Conservation (phyloP, 2,888 invertebrate species). For the Stenichneumon culpator region DNA sequence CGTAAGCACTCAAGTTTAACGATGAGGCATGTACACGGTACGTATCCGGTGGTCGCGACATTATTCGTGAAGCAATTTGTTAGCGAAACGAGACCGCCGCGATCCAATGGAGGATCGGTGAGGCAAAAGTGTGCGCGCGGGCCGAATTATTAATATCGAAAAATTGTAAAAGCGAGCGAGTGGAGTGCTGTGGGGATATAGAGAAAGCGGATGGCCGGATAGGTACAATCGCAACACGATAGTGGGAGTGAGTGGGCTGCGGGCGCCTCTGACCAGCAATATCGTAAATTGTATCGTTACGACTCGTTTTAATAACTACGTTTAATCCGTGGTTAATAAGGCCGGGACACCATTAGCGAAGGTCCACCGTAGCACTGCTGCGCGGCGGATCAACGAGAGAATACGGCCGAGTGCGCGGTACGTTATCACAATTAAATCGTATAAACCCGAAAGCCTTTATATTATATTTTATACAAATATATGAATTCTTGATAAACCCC, state of each 20-base stretch:
- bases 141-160: slow-evolving; percentile 60
- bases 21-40: slow-evolving; percentile 2
- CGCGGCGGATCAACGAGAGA: slow-evolving; percentile 55
- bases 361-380: slow-evolving; percentile 29
- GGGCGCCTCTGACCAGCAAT: slow-evolving; percentile 46
- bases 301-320: slow-evolving; percentile 69
- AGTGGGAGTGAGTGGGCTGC: too few species aligned
- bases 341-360: slow-evolving; percentile 67
- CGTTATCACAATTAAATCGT: slow-evolving; percentile 64
- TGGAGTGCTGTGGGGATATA: slow-evolving; percentile 2
- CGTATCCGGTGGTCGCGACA: slow-evolving; percentile 34
- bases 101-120: not conserved
- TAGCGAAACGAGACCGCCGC: slow-evolving; percentile 23
- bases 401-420: slow-evolving; percentile 15
- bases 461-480: slow-evolving; percentile 56
- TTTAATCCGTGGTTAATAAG: slow-evolving; percentile 72
- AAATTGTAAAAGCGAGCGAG: slow-evolving; percentile 49
- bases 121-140: slow-evolving; percentile 4
- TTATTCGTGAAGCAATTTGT: slow-evolving; percentile 38
- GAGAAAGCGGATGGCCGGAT: slow-evolving; percentile 10
- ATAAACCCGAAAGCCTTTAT: slow-evolving; percentile 55
- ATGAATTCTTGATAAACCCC: slow-evolving; percentile 54
- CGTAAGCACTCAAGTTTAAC: not conserved
- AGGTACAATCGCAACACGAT: slow-evolving; percentile 47
- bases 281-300: slow-evolving; percentile 68